A percentile compares a stretch with the other conserved stretches of the same genome.
Conservation (phyloP, 2,113 vertebrate species). For the Paracanthobrama guichenoti region DNA sequence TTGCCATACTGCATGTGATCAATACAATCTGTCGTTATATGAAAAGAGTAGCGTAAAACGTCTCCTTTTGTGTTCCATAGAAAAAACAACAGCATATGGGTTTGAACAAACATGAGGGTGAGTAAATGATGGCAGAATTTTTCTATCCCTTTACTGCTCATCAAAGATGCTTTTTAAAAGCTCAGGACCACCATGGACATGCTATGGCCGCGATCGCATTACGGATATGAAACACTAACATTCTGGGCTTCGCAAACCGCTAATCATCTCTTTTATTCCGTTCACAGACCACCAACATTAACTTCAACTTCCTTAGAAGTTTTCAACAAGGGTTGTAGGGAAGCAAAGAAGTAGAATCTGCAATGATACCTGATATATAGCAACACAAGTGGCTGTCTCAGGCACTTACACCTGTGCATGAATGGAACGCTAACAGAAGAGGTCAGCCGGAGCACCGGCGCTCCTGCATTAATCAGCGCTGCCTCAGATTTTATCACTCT, state of each 20-base stretch:
- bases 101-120: background rate
- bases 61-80: background rate
- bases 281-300: slow-evolving; percentile 2
- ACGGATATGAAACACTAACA: background rate
- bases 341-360: slow-evolving; percentile 32
- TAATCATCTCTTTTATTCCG: slow-evolving; percentile 32
- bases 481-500: slow-evolving; percentile 81
- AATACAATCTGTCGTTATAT: background rate
- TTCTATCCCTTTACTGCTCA: background rate
- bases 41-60: background rate
- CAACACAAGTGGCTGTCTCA: slow-evolving; percentile 22
- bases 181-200: background rate
- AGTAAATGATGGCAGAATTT: too few species aligned
- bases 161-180: background rate
- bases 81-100: background rate
- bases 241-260: background rate
- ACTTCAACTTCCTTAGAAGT: slow-evolving; percentile 28
- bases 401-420: slow-evolving; percentile 43
- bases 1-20: too few species aligned
- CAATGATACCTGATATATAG: slow-evolving; percentile 27
- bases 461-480: slow-evolving; percentile 83
- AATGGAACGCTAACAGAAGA: slow-evolving; percentile 80
- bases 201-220: background rate
- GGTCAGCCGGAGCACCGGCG: slow-evolving; percentile 80
- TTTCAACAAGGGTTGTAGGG: slow-evolving; percentile 4